Evolutionary conservation across 1,140 invertebrate species (phyloP), one percentile per base, ranked within the genome.

Genomic region (Aphelenchoides fujianensis): DNA sequence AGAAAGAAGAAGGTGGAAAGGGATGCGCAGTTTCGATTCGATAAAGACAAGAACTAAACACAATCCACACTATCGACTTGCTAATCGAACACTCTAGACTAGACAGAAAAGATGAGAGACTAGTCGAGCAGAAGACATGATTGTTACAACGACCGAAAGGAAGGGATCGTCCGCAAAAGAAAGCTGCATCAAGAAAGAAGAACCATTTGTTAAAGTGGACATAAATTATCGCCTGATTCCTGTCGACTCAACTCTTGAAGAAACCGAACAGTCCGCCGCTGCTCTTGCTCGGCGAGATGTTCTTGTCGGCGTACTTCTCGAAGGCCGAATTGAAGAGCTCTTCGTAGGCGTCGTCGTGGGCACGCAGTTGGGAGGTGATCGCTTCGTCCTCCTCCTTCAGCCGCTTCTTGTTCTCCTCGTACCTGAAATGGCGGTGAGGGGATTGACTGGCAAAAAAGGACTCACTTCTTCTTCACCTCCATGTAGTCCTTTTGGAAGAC

Each of bases 401-500:
- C 9, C 77, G 66, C 27, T 72, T 64, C 35, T 68, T 70, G 5
- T 74, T 62, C 7, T 59, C 76, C 70, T 78, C 76, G 63, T 41
- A 79, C 35, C 76, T 79, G 34, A n/a, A 63, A 78, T 54, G 0
- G 54, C 31, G 64, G 62, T 12, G 48, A 36, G 28, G 32, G 48
- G 16, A 69, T 30, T 12, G n/a, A n/a, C n/a, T n/a, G n/a, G n/a
- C n/a, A 35, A 23, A n/a, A 59, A 19, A 30, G 32, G 55, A 70
- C 71, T 41, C 34, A 82, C 79, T 76, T 83, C 35, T 73, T 79
- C 70, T 83, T 83, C 2, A 78, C 55, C 0, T 82, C 80, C 37
- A 77, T 78, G 74, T 80, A 83, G 52, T 83, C 82, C 41, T 66
- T 77, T 62, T 83, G 81, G 53, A 83, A 83, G 31, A 69, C 48